These are phyloP conservation scores for Clunio marinus DNA, from an alignment of 2,888 invertebrate species.

Conservation along the genomic window DNA sequence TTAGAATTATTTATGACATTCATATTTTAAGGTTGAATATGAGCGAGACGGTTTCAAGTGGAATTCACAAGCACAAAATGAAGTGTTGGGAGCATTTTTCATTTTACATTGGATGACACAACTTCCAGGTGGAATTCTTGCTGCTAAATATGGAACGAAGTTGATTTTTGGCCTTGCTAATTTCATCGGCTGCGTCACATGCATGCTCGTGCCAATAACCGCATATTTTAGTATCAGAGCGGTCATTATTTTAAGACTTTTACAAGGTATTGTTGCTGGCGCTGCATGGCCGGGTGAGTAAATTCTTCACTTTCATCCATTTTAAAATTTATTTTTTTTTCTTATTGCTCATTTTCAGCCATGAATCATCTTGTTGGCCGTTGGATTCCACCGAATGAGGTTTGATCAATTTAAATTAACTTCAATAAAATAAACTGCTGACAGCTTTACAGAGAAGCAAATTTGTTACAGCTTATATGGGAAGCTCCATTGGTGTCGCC, in stretches of 20 bases:
- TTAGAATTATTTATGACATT: background rate
- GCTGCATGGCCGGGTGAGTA: slow-evolving; percentile 22
- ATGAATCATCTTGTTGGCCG: slow-evolving; percentile 49
- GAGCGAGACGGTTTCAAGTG: slow-evolving; percentile 54
- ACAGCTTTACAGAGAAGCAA: slow-evolving; percentile 44
- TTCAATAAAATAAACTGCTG: background rate
- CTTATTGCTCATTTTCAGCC: slow-evolving; percentile 3
- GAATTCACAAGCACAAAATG: slow-evolving; percentile 62
- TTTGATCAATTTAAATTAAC: slow-evolving; percentile 41
- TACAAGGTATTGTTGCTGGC: slow-evolving; percentile 65
- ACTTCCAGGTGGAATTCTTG: slow-evolving; percentile 59
- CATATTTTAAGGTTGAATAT: slow-evolving; percentile 10
- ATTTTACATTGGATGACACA: slow-evolving; percentile 67
- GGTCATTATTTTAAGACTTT: slow-evolving; percentile 58
- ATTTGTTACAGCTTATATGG: slow-evolving; percentile 61
- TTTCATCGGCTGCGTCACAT: slow-evolving; percentile 59
- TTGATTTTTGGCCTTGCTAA: slow-evolving; percentile 65
- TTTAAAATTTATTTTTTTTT: background rate
- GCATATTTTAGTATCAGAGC: slow-evolving; percentile 57
- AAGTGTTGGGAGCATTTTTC: slow-evolving; percentile 63
- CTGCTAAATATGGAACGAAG: slow-evolving; percentile 67
- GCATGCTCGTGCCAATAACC: slow-evolving; percentile 62
- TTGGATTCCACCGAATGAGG: slow-evolving; percentile 79
- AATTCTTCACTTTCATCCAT: background rate
- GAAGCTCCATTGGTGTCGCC: slow-evolving; percentile 64